Evolutionary conservation across 2,888 invertebrate genomes (phyloP).

Genomic region (Endomychus coccineus): DNA sequence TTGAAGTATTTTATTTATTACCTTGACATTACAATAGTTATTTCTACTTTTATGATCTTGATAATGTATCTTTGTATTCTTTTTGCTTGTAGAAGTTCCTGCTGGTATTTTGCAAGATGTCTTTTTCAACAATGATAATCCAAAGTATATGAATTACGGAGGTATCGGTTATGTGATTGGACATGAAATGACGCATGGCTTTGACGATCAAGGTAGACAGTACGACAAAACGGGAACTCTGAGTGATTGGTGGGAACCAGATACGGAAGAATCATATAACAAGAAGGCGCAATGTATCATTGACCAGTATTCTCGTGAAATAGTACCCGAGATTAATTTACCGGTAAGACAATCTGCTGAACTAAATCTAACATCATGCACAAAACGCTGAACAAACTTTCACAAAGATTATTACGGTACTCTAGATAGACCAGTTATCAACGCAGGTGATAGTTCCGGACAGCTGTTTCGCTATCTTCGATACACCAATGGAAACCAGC

Average conservation of each 20-base stretch:
- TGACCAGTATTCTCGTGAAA: constrained; percentile 81
- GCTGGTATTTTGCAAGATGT: constrained; percentile 83
- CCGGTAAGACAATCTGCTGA: too few relatives aligned
- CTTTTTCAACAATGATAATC: constrained; percentile 76
- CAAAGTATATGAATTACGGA: constrained; percentile 81
- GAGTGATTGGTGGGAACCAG: constrained; percentile 48
- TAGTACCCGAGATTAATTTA: constrained; percentile 57
- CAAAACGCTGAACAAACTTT: too few relatives aligned
- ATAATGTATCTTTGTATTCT: too few relatives aligned
- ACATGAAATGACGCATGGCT: constrained; percentile 81
- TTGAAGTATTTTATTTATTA: too few relatives aligned
- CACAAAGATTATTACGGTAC: too few relatives aligned
- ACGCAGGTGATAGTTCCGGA: too few relatives aligned
- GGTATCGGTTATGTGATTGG: constrained; percentile 81
- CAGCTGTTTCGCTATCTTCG: too few relatives aligned
- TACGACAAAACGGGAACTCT: constrained; percentile 82
- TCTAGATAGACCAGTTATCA: too few relatives aligned
- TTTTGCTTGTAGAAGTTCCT: constrained; percentile 77
- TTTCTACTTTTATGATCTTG: too few relatives aligned
- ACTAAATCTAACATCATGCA: too few relatives aligned
- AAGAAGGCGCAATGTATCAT: constrained; percentile 80
- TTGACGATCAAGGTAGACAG: constrained; percentile 77
- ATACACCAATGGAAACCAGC: too few relatives aligned
- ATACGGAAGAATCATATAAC: constrained; percentile 46
- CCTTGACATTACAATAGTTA: too few relatives aligned